Percentiles rank a stretch among this genome's conserved stretches.
phyloP scores from a whole-genome alignment of 2,888 invertebrate genomes.

The Scotopteryx bipunctaria region DNA sequence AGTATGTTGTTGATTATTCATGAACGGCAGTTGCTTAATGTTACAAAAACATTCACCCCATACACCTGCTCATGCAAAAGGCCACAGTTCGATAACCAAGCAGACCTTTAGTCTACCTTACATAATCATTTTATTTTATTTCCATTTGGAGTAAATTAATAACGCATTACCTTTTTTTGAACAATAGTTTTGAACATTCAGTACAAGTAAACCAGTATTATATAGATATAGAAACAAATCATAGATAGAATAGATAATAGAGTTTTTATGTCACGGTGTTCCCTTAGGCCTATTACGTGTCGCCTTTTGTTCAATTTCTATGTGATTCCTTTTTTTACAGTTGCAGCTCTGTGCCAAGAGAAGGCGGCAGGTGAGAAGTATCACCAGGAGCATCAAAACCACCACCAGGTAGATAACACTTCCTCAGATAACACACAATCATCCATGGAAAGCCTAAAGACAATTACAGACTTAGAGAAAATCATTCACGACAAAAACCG shows the following conservation, averaged over 20 bases:
- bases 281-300: too few species aligned
- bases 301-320: background rate
- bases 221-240: too few species aligned
- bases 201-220: too few species aligned
- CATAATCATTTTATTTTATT: too few species aligned
- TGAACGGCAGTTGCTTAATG: background rate
- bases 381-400: slow-evolving; percentile 47
- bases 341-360: slow-evolving; percentile 54
- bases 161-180: background rate
- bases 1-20: too few species aligned
- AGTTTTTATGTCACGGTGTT: too few species aligned
- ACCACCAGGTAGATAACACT: slow-evolving; percentile 72
- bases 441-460: slow-evolving; percentile 68
- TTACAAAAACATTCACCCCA: background rate
- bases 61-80: slow-evolving; percentile 14
- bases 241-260: too few species aligned
- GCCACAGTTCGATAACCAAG: slow-evolving; percentile 9
- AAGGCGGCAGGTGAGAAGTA: slow-evolving; percentile 47
- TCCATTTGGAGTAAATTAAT: too few species aligned
- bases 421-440: slow-evolving; percentile 66
- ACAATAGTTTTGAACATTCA: too few species aligned
- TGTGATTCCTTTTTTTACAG: slow-evolving; percentile 46
- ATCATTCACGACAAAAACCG: slow-evolving; percentile 73
- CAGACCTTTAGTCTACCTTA: slow-evolving; percentile 11
- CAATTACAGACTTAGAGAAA: slow-evolving; percentile 72